Percentiles rank a stretch among this genome's conserved stretches.
These are phyloP conservation scores for Nymphalis polychloros DNA, from an alignment of 2,888 invertebrate genomes.

Conservation along the genomic window DNA sequence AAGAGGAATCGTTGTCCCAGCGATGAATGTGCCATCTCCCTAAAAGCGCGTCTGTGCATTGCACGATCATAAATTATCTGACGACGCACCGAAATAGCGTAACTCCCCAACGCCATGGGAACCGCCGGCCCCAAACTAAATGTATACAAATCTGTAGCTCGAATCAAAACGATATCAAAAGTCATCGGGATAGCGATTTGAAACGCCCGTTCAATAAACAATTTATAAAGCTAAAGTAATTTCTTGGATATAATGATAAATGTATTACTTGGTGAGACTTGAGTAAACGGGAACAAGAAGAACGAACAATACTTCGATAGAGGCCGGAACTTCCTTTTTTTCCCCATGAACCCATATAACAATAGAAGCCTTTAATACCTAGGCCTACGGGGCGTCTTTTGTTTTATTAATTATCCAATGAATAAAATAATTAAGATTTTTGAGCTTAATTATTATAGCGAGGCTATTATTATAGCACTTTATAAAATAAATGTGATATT, in stretches of 20 bases:
- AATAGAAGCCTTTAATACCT: constrained; percentile 67
- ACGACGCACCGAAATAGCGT: constrained; percentile 79
- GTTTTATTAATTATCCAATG: constrained; percentile 76
- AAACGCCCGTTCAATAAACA: constrained; percentile 74
- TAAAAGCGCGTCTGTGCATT: constrained; percentile 70
- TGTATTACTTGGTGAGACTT: constrained; percentile 67
- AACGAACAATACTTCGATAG: constrained; percentile 61
- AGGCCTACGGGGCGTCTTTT: constrained; percentile 64
- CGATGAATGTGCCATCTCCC: constrained; percentile 57
- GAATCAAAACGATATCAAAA: constrained; percentile 77
- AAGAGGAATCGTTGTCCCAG: constrained; percentile 67
- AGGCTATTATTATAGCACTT: constrained; percentile 60
- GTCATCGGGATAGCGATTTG: constrained; percentile 65
- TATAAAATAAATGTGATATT: constrained; percentile 33
- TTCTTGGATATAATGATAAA: constrained; percentile 55
- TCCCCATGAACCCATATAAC: constrained; percentile 69
- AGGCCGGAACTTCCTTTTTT: constrained; percentile 72
- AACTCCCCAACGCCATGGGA: constrained; percentile 78
- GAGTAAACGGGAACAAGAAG: constrained; percentile 63
- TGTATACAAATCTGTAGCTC: constrained; percentile 74
- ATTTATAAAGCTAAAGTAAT: constrained; percentile 67
- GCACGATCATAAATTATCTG: constrained; percentile 76
- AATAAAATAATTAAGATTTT: constrained; percentile 71
- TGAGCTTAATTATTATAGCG: constrained; percentile 47
- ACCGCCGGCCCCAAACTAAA: constrained; percentile 67